Evolutionary conservation across 2,113 vertebrate species (phyloP).

Genomic region (Fregetta grallaria): DNA sequence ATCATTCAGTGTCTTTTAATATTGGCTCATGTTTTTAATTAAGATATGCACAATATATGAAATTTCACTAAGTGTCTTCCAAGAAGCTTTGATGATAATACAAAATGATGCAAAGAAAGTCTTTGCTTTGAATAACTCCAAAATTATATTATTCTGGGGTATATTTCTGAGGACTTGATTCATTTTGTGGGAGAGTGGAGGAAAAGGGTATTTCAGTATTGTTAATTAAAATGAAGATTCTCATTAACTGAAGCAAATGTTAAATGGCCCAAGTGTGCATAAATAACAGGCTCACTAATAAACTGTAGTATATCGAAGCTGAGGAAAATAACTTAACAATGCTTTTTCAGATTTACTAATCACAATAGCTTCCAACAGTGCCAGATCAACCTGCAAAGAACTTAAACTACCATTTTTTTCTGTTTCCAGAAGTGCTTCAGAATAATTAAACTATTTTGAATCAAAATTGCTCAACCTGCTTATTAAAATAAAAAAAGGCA

Average conservation of each 20-base stretch:
- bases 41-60: background rate
- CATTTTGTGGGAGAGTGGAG: background rate
- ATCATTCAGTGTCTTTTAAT: background rate
- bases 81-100: slow-evolving; percentile 34
- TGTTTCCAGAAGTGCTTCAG: slow-evolving; percentile 13
- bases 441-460: slow-evolving; percentile 48
- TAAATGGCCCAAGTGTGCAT: slow-evolving; percentile 30
- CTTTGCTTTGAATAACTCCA: slow-evolving; percentile 15
- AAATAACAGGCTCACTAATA: slow-evolving; percentile 55
- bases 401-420: slow-evolving; percentile 15
- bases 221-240: slow-evolving; percentile 63
- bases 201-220: background rate
- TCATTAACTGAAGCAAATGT: slow-evolving; percentile 58
- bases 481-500: slow-evolving; percentile 32
- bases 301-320: background rate
- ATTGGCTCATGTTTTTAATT: slow-evolving; percentile 39
- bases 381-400: slow-evolving; percentile 27
- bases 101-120: background rate
- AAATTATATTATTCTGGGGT: slow-evolving; percentile 18
- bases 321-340: slow-evolving; percentile 48
- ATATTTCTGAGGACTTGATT: background rate
- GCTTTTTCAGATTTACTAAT: slow-evolving; percentile 59
- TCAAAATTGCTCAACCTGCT: background rate
- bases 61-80: slow-evolving; percentile 13
- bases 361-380: slow-evolving; percentile 24